A percentile compares a stretch with the other conserved stretches of the same genome.
phyloP scores from a whole-genome alignment of 1,140 invertebrate genomes.

The Phymorhynchus buccinoides region DNA sequence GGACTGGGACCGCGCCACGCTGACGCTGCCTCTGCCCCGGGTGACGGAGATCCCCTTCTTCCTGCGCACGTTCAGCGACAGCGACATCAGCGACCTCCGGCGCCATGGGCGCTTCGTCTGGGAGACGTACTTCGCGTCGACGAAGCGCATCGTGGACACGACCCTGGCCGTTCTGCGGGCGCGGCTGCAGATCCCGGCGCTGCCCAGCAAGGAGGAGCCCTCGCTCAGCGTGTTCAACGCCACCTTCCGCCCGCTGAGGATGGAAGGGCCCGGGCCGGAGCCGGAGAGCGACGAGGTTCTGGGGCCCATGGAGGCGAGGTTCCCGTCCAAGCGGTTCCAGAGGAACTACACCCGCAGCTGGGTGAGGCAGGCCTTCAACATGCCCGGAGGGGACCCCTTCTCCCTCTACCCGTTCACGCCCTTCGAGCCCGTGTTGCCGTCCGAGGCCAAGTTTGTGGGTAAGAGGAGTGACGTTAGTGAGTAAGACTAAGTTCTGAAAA shows the following conservation, averaged over 20 bases:
- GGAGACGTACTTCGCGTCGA: constrained; percentile 74
- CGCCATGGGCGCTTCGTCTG: constrained; percentile 87
- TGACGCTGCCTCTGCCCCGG: constrained; percentile 88
- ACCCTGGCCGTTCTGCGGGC: constrained; percentile 85
- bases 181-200: constrained; percentile 88
- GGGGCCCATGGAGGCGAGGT: constrained; percentile 93
- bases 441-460: constrained; percentile 90
- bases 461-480: constrained; percentile 83
- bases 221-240: constrained; percentile 82
- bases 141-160: constrained; percentile 86
- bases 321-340: constrained; percentile 87
- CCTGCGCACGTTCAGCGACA: constrained; percentile 88
- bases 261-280: constrained; percentile 82
- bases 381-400: constrained; percentile 90
- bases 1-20: constrained; percentile 87
- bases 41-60: constrained; percentile 96
- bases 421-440: constrained; percentile 89
- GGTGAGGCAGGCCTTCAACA: constrained; percentile 53
- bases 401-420: constrained; percentile 90
- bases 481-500: too few species aligned
- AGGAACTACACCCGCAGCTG: constrained; percentile 84
- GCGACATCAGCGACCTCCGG: constrained; percentile 88
- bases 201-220: constrained; percentile 80
- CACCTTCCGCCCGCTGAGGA: constrained; percentile 82
- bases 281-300: constrained; percentile 93